Evolutionary conservation across 1,140 invertebrate species (phyloP), one percentile per base, ranked within the genome.

Genomic region (Drosophila asahinai): DNA sequence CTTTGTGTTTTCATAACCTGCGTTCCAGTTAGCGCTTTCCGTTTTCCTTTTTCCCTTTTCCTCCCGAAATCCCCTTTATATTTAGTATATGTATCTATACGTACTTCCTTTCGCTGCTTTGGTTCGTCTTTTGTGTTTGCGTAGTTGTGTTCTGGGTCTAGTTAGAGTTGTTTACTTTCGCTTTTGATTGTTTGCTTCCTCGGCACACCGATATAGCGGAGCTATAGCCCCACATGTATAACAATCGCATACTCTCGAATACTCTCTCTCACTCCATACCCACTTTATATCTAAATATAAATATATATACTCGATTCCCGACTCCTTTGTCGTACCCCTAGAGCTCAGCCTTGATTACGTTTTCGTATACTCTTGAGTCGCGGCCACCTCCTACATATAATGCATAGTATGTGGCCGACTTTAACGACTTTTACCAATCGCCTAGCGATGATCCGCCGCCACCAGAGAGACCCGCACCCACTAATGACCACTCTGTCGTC

Each of bases 1-100:
- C 76, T 80, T 86, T 86, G 77, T 79, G 79, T 86, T 86, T 86
- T 86, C 83, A 86, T 84, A 87, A 89, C 83, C 83, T 68, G 84
- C 81, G 68, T 64, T 72, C 77, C 78, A 77, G 75, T 80, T 86
- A 77, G 72, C 63, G 71, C 68, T 75, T 70, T 42, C 57, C 47
- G 30, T 48, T 73, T 58, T 25, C 45, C 27, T 54, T 43, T 59
- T 42, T 47, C 30, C 47, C 52, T 17, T 12, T 8, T 42, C 36
- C 42, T 33, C 42, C 19, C 19, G 42, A 58, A 14, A 57, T 49
- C 25, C 33, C 47, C 49, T 25, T 25, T 55, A 63, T 59, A 52
- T 49, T 25, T 11, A 45, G 22, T 63, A 36, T 45, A 60, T 60
- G 51, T 45, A 25, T 48, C n/a, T 68, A 17, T 65, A 61, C 22